Base-by-base conservation (phyloP, 2,888 invertebrate species). In the Hecatera dysodea region DNA sequence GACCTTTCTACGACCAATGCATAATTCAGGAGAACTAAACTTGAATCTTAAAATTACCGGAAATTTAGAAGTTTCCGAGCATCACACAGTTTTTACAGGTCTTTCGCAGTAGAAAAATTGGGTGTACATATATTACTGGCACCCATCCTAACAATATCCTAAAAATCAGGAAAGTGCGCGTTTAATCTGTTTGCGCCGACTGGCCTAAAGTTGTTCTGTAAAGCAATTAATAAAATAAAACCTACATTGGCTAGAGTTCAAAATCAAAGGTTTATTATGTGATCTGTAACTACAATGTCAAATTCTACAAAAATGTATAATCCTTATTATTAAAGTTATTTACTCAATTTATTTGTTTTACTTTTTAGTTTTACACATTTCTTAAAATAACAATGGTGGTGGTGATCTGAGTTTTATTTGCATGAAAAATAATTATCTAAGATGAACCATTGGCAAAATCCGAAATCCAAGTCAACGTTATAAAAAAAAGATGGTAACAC, bases 261-360 rank as follows among this genome's bases (percentile, higher is more conserved):
- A 68, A 64, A 79, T 69, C 68, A 79, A 77, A 78, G 62, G 75
- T 63, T 70, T 59, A 27, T 67, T 33, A 59, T 72, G 61, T 80
- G 77, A 60, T 75, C 27, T 75, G 24, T 67, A 53, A 36, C 61
- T 63, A 52, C n/a, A n/a, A n/a, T 8, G 24, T 73, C 39, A 24
- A 42, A 8, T 39, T 36, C 17, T 11, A 29, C 15, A 42, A 33
- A 63, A 64, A 52, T 64, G 39, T 80, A 46, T 76, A 78, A 62
- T 63, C 33, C 24, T 61, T 76, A 50, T 36, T 67, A 78, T 67
- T 78, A 76, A 78, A 78, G 48, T 67, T 71, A 57, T 48, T 19
- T 55, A 62, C n/a, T 29, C 39, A n/a, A 57, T 55, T 29, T 36
- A 4, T 2, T 3, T 22, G 44, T 64, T 56, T 61, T 56, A n/a